Evolutionary conservation across 2,888 invertebrate species (phyloP).

Genomic region (Teleiodes luculella): DNA sequence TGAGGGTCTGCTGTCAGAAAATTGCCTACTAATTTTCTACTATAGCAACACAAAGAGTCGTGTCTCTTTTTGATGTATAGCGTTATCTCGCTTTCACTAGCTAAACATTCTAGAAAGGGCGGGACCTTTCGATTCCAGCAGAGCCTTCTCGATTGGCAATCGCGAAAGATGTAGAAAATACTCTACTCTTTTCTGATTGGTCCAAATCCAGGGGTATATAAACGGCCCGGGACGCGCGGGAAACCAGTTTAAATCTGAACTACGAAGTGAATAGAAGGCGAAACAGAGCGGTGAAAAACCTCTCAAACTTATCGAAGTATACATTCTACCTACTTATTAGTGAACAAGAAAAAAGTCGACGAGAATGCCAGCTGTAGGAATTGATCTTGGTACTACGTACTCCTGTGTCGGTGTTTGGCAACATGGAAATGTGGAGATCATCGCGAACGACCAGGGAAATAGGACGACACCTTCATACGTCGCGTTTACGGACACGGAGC

Average conservation of each 20-base stretch:
- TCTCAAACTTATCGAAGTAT: conserved; percentile 2
- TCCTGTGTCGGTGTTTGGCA: conserved; percentile 42
- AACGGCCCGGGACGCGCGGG: background rate
- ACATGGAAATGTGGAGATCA: conserved; percentile 93
- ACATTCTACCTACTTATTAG: background rate
- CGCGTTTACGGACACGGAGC: conserved; percentile 90
- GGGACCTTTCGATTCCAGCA: background rate
- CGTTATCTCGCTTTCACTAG: background rate
- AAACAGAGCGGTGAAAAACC: conserved; percentile 10
- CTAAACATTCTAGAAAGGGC: conserved; percentile 1
- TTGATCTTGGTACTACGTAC: conserved; percentile 53
- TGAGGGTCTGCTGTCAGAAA: no score
- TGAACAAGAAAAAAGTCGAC: background rate
- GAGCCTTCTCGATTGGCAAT: background rate
- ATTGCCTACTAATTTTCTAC: background rate
- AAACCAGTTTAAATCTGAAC: background rate
- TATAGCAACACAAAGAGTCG: background rate
- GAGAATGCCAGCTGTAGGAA: conserved; percentile 48
- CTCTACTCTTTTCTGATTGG: conserved; percentile 4
- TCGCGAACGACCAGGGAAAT: conserved; percentile 94
- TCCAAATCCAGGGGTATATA: conserved; percentile 4
- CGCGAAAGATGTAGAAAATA: background rate
- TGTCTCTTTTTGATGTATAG: conserved; percentile 1
- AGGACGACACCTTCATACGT: conserved; percentile 92
- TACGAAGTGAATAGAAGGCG: conserved; percentile 1